Percentiles rank a stretch among this genome's conserved stretches.
Conservation (phyloP, 1,140 invertebrate genomes). For the Coptotermes formosanus region DNA sequence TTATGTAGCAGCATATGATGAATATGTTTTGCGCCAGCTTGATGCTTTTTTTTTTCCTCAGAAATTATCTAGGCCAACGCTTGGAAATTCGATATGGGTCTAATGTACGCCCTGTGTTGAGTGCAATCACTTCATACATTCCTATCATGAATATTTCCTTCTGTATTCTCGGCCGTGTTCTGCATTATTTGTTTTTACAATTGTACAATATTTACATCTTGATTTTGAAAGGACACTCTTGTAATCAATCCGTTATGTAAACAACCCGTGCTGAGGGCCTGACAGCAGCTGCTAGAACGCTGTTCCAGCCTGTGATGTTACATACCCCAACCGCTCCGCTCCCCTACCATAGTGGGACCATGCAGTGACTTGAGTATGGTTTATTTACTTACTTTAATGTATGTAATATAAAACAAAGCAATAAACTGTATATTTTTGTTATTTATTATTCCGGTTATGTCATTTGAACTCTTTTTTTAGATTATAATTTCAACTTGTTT, state of each 20-base stretch:
- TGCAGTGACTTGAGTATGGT: no score
- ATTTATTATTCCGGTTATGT: no score
- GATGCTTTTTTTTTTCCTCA: not conserved
- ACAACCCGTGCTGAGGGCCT: not conserved
- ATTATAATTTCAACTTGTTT: no score
- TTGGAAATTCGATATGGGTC: not conserved
- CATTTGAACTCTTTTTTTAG: no score
- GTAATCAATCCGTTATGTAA: slow-evolving; percentile 36
- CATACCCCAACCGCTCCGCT: not conserved
- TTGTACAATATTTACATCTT: slow-evolving; percentile 33
- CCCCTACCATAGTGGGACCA: no score
- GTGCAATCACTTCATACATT: not conserved
- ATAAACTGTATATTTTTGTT: no score
- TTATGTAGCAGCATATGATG: not conserved
- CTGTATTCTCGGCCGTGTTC: slow-evolving; percentile 19
- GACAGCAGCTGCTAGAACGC: not conserved
- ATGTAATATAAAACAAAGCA: no score
- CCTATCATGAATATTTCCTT: not conserved
- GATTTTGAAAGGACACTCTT: slow-evolving; percentile 31
- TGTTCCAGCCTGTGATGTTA: not conserved
- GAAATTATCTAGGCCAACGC: not conserved
- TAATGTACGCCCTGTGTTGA: not conserved
- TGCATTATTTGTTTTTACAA: slow-evolving; percentile 34
- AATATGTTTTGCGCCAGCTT: not conserved
- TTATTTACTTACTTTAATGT: no score